Conservation (phyloP, 2,888 invertebrate species). For the Callosobruchus maculatus region DNA sequence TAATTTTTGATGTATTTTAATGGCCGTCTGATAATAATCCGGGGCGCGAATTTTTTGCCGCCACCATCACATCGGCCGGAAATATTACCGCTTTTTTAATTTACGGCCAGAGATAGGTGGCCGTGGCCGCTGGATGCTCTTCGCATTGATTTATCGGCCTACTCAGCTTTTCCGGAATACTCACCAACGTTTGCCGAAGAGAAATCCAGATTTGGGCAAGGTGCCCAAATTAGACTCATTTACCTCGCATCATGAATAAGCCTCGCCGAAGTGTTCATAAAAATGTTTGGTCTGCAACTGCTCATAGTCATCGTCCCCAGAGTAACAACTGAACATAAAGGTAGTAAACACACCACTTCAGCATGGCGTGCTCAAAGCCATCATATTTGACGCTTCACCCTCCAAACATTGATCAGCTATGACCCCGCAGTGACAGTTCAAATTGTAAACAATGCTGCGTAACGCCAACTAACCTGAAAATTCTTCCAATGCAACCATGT, state of each 20-base stretch:
- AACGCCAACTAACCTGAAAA: too few relatives aligned
- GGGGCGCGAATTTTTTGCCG: slow-evolving; percentile 19
- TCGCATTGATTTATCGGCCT: slow-evolving; percentile 16
- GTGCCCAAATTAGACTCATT: not conserved
- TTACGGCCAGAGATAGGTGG: slow-evolving; percentile 17
- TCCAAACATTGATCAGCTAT: too few relatives aligned
- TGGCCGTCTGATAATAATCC: slow-evolving; percentile 33
- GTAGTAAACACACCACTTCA: too few relatives aligned
- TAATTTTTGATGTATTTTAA: slow-evolving; percentile 45
- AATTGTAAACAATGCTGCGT: too few relatives aligned
- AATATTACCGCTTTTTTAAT: slow-evolving; percentile 27
- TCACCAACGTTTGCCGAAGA: not conserved
- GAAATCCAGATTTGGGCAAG: not conserved
- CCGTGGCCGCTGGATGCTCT: slow-evolving; percentile 12
- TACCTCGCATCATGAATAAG: not conserved
- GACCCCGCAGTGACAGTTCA: too few relatives aligned
- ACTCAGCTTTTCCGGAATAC: not conserved
- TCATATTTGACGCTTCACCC: too few relatives aligned
- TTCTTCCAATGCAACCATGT: too few relatives aligned
- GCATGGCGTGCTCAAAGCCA: too few relatives aligned
- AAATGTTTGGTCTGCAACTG: too few relatives aligned
- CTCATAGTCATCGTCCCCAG: too few relatives aligned
- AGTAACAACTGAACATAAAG: too few relatives aligned
- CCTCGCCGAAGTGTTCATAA: too few relatives aligned
- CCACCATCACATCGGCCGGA: slow-evolving; percentile 7